Percentiles rank a stretch among this genome's conserved stretches.
Conservation (phyloP, 92 coral and sea anemone genomes). For the Epizoanthus stellaris region DNA sequence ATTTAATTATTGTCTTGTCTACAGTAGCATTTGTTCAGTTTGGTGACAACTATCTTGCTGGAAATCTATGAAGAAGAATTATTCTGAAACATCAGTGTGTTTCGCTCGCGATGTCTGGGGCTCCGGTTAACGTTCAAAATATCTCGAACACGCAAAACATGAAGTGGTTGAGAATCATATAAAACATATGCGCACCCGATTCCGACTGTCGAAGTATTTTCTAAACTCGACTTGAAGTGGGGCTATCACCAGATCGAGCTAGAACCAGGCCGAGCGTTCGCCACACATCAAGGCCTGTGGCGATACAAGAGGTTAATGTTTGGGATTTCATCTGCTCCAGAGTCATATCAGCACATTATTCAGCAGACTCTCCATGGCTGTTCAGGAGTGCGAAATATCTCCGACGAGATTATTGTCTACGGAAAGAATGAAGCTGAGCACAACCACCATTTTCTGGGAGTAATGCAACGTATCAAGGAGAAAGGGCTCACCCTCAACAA, state of each 20-base stretch:
- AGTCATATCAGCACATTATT: neutral
- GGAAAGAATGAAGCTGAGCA: neutral
- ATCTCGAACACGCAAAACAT: no score
- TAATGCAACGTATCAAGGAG: neutral
- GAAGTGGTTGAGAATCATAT: no score
- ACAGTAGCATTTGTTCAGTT: no score
- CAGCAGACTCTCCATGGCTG: neutral
- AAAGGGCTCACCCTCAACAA: conserved; percentile 10
- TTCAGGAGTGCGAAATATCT: neutral
- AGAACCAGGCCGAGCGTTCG: conserved; percentile 18
- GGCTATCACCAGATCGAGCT: conserved; percentile 8
- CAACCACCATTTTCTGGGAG: neutral
- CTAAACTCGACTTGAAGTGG: conserved; percentile 11
- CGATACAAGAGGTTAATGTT: neutral
- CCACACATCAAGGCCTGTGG: conserved; percentile 18
- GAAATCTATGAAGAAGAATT: no score
- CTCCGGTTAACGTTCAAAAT: no score
- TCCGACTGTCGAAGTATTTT: neutral
- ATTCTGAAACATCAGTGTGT: no score
- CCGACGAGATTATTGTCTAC: neutral
- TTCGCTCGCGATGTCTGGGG: no score
- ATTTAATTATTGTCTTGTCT: no score
- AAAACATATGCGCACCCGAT: conserved; percentile 21
- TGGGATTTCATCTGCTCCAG: neutral
- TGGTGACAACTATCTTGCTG: no score